Percentiles rank a stretch among this genome's conserved stretches.
Conservation (phyloP, 2,888 invertebrate genomes). For the Hyposoter dolosus region DNA sequence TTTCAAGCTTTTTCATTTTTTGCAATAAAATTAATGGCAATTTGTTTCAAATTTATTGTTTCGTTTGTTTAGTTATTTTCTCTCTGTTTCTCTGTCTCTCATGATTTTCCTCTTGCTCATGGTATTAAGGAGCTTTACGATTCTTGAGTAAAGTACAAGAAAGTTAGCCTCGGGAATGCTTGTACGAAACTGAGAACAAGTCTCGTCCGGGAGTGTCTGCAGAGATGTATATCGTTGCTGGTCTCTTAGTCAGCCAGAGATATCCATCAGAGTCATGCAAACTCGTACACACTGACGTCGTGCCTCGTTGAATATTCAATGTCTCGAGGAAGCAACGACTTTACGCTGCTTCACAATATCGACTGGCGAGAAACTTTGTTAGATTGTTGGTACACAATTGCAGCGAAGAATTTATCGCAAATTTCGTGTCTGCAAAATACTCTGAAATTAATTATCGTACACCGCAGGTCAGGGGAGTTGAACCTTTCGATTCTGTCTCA, state of each 20-base stretch:
- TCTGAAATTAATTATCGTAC: not conserved
- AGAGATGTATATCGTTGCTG: constrained; percentile 8
- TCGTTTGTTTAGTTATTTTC: constrained; percentile 4
- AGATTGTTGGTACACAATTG: constrained; percentile 18
- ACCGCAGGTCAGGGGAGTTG: not conserved
- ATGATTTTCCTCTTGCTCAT: not conserved
- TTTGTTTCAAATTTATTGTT: not conserved
- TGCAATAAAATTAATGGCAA: not conserved
- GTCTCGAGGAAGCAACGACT: constrained; percentile 15
- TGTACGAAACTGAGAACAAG: constrained; percentile 8
- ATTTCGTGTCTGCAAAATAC: not conserved
- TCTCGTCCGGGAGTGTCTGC: constrained; percentile 4
- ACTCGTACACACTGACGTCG: constrained; percentile 3
- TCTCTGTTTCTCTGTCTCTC: not conserved
- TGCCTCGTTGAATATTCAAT: constrained; percentile 31
- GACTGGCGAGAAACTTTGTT: constrained; percentile 2
- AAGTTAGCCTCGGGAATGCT: constrained; percentile 22
- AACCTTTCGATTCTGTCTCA: not conserved
- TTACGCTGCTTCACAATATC: constrained; percentile 11
- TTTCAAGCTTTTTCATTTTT: not conserved
- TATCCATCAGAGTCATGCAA: constrained; percentile 22
- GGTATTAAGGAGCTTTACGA: constrained; percentile 16
- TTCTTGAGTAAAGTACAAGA: constrained; percentile 6
- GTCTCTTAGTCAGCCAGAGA: constrained; percentile 5
- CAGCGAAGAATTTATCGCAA: not conserved